These are phyloP conservation scores for Drosophila bifasciata DNA, from an alignment of 1,140 invertebrate genomes.

Conservation along the genomic window DNA sequence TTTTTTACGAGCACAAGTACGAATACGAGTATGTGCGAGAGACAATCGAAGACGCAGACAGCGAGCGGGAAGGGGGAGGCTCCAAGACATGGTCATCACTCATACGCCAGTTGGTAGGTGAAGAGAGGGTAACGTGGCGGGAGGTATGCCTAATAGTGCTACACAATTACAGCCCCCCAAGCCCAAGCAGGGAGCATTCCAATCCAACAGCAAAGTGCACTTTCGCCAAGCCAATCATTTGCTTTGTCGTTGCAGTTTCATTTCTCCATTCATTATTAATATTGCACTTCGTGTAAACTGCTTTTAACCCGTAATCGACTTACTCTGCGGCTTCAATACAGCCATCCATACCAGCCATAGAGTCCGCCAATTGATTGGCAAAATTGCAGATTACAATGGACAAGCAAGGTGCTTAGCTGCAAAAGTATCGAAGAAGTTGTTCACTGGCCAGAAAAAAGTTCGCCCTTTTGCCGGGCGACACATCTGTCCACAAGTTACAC, in stretches of 20 bases:
- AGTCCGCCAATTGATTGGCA: slow-evolving; percentile 40
- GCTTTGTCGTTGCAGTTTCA: slow-evolving; percentile 8
- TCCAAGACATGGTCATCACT: slow-evolving; percentile 25
- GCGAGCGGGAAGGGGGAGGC: neutral
- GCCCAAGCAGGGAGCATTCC: slow-evolving; percentile 3
- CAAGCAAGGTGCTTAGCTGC: slow-evolving; percentile 16
- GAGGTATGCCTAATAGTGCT: slow-evolving; percentile 22
- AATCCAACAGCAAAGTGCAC: slow-evolving; percentile 48
- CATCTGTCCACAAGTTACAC: slow-evolving; percentile 20
- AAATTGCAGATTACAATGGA: slow-evolving; percentile 70
- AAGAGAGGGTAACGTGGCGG: neutral
- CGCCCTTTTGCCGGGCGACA: no score
- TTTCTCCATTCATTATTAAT: slow-evolving; percentile 62
- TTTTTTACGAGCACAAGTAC: no score
- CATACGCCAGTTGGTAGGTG: slow-evolving; percentile 29
- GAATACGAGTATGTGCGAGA: slow-evolving; percentile 47
- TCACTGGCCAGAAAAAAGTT: no score
- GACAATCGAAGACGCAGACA: slow-evolving; percentile 44
- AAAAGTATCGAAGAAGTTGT: neutral
- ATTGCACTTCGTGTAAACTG: slow-evolving; percentile 50
- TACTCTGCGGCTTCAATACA: slow-evolving; percentile 33
- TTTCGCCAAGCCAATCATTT: slow-evolving; percentile 22
- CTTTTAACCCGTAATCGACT: slow-evolving; percentile 58
- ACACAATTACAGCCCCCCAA: slow-evolving; percentile 52
- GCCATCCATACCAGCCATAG: no score